Base-by-base conservation (phyloP, 2,113 vertebrate species). In the Pterocles burchelli region DNA sequence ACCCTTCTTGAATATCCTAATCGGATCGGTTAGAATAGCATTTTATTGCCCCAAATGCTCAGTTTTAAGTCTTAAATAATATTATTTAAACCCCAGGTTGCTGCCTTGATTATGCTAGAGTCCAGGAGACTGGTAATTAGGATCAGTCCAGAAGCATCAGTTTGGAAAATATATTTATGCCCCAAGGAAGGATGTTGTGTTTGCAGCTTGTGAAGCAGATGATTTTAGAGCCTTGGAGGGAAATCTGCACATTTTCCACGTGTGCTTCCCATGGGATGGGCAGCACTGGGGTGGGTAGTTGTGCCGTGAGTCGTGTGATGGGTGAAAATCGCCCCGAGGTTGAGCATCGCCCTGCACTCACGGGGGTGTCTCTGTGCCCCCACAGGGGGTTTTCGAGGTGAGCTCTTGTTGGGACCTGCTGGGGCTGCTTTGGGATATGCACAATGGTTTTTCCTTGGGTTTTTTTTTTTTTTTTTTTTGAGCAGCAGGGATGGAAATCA, bases 201-300 rank as follows among this genome's bases (percentile, higher is more conserved):
- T 49, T 70, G 57, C 29, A 29, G 45, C 46, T 45, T 70, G 70
- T 26, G 75, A 38, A 71, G 51, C 57, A 34, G 29, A 19, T 1
- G 11, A 21, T 43, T 85, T 62, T 52, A 11, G 6, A 17, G 3
- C 25, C 62, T 52, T 10, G n/a, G 38, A 58, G 45, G 26, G 36
- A 62, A 48, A 49, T 7, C 9, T 18, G 18, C 5, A 5, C 0
- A 1, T 66, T 57, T 67, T 61, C 48, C 1, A 1, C 3, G 9
- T 0, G 21, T 22, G 34, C 20, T 73, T 29, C 28, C 71, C 7
- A 0, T 20, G 24, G 82, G 63, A 52, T 15, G 10, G n/a, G n/a
- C 2, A 2, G 46, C 62, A 12, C 16, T 0, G 2, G 19, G n/a
- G 14, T 46, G 1, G 5, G 26, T 18, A 46, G 12, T 11, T 24